Percentiles rank a stretch among this genome's conserved stretches.
phyloP scores from a whole-genome alignment of 2,888 invertebrate genomes.

The Philonicus albiceps region DNA sequence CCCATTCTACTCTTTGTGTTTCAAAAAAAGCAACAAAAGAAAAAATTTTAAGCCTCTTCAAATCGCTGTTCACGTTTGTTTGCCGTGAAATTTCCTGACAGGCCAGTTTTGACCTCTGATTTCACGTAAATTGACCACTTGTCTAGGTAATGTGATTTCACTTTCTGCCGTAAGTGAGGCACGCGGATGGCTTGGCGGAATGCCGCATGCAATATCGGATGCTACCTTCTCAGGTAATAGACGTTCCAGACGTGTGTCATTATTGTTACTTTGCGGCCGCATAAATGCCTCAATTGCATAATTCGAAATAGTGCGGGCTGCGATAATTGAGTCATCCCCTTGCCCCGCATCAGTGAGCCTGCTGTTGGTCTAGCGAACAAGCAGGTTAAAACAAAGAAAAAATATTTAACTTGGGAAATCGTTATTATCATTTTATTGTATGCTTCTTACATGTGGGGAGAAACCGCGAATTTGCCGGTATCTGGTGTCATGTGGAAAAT shows the following conservation, averaged over 20 bases:
- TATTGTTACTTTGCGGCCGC: neutral
- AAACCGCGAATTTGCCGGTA: neutral
- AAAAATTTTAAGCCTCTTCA: neutral
- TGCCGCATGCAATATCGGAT: slow-evolving; percentile 22
- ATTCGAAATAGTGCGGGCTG: neutral
- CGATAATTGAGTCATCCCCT: neutral
- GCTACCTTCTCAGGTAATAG: slow-evolving; percentile 7
- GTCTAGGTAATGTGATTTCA: slow-evolving; percentile 3
- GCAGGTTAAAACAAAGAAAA: neutral
- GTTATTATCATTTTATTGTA: neutral
- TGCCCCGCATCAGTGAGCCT: neutral
- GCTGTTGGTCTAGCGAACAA: neutral
- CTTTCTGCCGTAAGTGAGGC: neutral
- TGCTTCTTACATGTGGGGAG: neutral
- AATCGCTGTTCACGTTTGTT: neutral
- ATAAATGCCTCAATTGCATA: slow-evolving; percentile 17
- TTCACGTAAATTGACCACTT: neutral
- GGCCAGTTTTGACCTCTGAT: neutral
- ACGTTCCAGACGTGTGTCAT: neutral
- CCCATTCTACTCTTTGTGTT: neutral
- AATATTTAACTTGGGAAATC: neutral
- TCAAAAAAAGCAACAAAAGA: neutral
- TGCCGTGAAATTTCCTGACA: neutral
- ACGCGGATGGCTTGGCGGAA: neutral
- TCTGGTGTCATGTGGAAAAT: neutral